Conservation (phyloP, 2,797 vertebrate genomes). For the Chaunax sp. region DNA sequence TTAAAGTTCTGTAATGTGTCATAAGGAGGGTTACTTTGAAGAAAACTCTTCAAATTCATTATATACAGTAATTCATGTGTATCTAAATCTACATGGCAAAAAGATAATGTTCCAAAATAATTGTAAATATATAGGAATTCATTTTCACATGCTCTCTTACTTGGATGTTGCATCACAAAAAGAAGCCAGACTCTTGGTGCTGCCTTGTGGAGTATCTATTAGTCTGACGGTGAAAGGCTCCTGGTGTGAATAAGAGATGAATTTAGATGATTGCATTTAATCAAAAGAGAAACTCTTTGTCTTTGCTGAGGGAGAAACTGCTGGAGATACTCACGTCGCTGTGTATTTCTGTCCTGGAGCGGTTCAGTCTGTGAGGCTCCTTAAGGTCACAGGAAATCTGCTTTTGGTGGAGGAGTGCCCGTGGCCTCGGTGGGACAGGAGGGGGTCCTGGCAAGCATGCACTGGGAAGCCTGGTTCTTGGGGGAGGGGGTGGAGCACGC, state of each 20-base stretch:
- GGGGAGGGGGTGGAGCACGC: background rate
- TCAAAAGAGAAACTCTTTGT: conserved; percentile 14
- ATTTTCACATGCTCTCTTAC: conserved; percentile 56
- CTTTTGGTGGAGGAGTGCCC: background rate
- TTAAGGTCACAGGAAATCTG: conserved; percentile 31
- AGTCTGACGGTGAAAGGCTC: conserved; percentile 68
- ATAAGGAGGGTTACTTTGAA: background rate
- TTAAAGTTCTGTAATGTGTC: background rate
- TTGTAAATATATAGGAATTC: background rate
- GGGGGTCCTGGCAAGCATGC: conserved; percentile 41
- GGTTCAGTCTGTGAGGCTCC: conserved; percentile 33
- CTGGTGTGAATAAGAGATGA: conserved; percentile 46
- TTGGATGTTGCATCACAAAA: conserved; percentile 62
- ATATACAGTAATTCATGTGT: background rate
- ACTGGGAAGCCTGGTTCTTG: conserved; percentile 32
- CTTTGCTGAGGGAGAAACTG: background rate
- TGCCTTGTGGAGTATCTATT: conserved; percentile 71
- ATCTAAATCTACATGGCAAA: background rate
- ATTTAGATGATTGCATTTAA: background rate
- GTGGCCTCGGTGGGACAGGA: conserved; percentile 66
- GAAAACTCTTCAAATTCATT: background rate
- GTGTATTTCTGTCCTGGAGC: conserved; percentile 58
- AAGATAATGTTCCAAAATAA: background rate
- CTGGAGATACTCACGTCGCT: conserved; percentile 61
- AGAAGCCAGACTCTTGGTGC: conserved; percentile 65